phyloP scores from a whole-genome alignment of 2,888 invertebrate species.

The Melanophora roralis region DNA sequence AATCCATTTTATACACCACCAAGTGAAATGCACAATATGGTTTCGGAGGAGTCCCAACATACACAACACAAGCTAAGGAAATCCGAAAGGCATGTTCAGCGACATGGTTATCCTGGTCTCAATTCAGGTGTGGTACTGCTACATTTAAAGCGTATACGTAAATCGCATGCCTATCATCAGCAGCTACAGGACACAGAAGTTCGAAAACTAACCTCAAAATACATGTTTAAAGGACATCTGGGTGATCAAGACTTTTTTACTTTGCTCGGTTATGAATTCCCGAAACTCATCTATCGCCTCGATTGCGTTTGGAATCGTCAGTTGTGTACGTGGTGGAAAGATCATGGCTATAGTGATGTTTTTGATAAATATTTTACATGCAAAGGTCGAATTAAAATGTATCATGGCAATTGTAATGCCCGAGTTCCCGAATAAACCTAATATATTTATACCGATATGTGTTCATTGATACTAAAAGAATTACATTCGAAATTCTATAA shows the following conservation, averaged over 20 bases:
- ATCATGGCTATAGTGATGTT: conserved; percentile 84
- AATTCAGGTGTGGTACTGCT: conserved; percentile 89
- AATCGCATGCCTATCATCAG: conserved; percentile 80
- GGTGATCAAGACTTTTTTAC: conserved; percentile 92
- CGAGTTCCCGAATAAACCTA: conserved; percentile 79
- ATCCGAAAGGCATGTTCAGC: conserved; percentile 62
- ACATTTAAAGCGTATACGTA: conserved; percentile 82
- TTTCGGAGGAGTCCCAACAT: conserved; percentile 46
- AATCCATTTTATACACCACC: conserved; percentile 72
- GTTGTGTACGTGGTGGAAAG: conserved; percentile 88
- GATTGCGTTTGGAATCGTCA: conserved; percentile 90
- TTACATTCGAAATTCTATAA: not conserved
- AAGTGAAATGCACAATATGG: conserved; percentile 41
- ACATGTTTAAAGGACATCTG: conserved; percentile 84
- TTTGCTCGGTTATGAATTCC: conserved; percentile 83
- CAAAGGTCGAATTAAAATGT: conserved; percentile 81
- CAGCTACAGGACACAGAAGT: conserved; percentile 79
- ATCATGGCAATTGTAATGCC: conserved; percentile 88
- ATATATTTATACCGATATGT: not conserved
- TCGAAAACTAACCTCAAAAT: conserved; percentile 80
- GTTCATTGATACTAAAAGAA: conserved; percentile 37
- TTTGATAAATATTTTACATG: conserved; percentile 86
- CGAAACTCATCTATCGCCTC: conserved; percentile 83
- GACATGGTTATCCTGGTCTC: conserved; percentile 84
- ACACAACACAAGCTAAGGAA: conserved; percentile 64